Percentiles rank a stretch among this genome's conserved stretches.
These are phyloP conservation scores for Vidua chalybeata DNA, from an alignment of 2,113 vertebrate species.

Conservation along the genomic window DNA sequence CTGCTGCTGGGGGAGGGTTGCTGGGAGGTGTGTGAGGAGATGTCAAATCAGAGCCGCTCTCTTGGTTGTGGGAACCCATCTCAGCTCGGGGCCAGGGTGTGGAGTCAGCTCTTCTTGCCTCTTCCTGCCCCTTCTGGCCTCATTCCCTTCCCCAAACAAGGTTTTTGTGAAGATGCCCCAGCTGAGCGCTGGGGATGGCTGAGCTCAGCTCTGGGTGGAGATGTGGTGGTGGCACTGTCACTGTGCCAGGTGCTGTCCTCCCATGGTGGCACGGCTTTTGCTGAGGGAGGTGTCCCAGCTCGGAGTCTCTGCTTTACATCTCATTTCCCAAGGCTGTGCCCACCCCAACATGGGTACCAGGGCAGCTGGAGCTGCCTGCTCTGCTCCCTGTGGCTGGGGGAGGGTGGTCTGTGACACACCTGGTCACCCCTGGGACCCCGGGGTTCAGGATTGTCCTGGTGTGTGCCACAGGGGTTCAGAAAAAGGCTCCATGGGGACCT, in stretches of 20 bases:
- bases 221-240: not conserved
- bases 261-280: accelerated
- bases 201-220: not conserved
- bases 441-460: not conserved
- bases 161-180: not conserved
- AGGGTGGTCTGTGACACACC: not conserved
- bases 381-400: not conserved
- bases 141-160: not conserved
- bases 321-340: not conserved
- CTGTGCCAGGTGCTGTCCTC: not conserved
- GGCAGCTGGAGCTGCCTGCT: not conserved
- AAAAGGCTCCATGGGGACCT: not conserved
- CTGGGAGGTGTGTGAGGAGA: not conserved
- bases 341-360: accelerated
- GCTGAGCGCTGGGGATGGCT: not conserved
- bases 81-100: not conserved
- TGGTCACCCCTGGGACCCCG: not conserved
- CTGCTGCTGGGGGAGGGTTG: not conserved
- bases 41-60: not conserved
- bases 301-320: not conserved
- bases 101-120: constrained; percentile 3
- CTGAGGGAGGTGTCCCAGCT: not conserved
- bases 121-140: constrained; percentile 44
- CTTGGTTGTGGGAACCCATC: not conserved
- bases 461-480: accelerated